Conservation (phyloP, 2,113 vertebrate genomes). For the Mustela nigripes region DNA sequence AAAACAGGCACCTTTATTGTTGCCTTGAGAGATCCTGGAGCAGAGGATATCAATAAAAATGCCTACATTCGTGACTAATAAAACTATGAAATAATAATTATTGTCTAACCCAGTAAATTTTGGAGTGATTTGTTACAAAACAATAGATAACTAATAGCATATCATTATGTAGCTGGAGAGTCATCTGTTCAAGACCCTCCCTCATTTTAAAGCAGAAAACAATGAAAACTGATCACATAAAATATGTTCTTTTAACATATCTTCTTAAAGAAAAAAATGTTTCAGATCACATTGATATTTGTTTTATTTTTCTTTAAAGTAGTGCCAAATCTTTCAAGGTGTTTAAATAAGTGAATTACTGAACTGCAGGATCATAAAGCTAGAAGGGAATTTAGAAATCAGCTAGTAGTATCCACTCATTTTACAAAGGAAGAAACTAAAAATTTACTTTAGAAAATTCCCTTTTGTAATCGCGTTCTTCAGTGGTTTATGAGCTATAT, state of each 20-base stretch:
- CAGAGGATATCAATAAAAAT: not conserved
- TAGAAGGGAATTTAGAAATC: not conserved
- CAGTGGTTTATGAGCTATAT: constrained; percentile 58
- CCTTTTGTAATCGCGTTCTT: constrained; percentile 60
- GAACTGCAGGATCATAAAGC: not conserved
- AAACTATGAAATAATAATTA: not conserved
- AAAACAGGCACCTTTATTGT: not conserved
- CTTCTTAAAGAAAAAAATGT: not conserved
- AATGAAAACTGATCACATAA: constrained; percentile 38
- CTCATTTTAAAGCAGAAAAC: not conserved
- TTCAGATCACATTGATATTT: constrained; percentile 26
- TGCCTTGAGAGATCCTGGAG: not conserved
- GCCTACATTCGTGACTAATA: not conserved
- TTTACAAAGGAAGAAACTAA: not conserved
- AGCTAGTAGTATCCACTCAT: not conserved
- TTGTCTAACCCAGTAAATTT: constrained; percentile 15
- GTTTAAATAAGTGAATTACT: constrained; percentile 20
- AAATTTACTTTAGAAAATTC: not conserved
- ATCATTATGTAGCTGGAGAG: not conserved
- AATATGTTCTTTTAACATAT: not conserved
- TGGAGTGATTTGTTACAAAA: not conserved
- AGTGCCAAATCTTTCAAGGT: constrained; percentile 7
- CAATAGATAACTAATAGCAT: not conserved
- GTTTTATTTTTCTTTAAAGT: constrained; percentile 54
- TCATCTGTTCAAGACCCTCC: not conserved